Evolutionary conservation across 2,888 invertebrate species (phyloP), one percentile per base, ranked within the genome.

Genomic region (Heteromyza rotundicornis): DNA sequence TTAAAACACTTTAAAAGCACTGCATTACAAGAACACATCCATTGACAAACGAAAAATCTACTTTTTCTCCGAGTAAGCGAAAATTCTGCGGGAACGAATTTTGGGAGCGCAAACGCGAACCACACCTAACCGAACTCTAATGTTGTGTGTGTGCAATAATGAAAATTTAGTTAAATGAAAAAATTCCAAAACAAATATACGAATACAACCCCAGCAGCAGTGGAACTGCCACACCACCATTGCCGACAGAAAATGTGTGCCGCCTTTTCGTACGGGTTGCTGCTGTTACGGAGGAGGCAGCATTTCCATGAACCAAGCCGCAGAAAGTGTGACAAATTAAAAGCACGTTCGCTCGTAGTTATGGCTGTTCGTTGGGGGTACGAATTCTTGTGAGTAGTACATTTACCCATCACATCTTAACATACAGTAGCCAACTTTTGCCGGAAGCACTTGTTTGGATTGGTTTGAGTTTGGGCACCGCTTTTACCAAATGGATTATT

Each of bases 371-470:
- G 27, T 27, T 27, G 27, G 27, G 27, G 27, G 5, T 27, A 5
- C 27, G 10, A 7, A 27, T 27, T 27, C 27, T 27, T 27, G 27
- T 27, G 27, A 7, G 27, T 7, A 27, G 5, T 7, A 7, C 10
- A 7, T 27, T 27, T 27, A 27, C 10, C 10, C 10, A 10, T 10
- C 27, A 10, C 7, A 5, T 27, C 10, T 10, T 27, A 10, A 10
- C 5, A 27, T 27, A n/a, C 40, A n/a, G n/a, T 40, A n/a, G 40
- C 40, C 14, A n/a, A 10, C 10, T 40, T 40, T n/a, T 40, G n/a
- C 40, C 40, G 40, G 40, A 40, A 40, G 40, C 40, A 40, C 40
- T 40, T 40, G 40, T 40, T 40, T 40, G 40, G 40, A n/a, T n/a
- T 32, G 5, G 32, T 32, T 32, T 32, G 32, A 8, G 32, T 32